Evolutionary conservation across 2,888 invertebrate genomes (phyloP).

Genomic region (Caenorhabditis zanzibari): DNA sequence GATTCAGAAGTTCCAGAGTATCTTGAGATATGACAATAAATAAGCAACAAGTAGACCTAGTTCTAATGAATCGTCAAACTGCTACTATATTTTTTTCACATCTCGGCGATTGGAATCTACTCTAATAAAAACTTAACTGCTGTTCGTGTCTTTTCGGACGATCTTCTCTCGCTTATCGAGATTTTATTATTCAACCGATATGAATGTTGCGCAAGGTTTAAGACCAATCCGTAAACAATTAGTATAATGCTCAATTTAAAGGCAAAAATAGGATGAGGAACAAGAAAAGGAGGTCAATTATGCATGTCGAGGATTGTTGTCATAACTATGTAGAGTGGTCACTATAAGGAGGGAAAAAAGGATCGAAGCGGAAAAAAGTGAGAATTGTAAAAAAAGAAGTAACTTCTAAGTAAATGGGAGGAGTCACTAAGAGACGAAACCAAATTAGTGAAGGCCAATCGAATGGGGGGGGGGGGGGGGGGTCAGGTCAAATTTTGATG

Average conservation of each 20-base stretch:
- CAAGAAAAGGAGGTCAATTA: conserved; percentile 50
- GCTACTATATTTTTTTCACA: conserved; percentile 21
- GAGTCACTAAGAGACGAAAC: conserved; percentile 34
- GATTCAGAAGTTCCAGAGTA: neutral
- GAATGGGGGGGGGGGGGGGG: too few species aligned
- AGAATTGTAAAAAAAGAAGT: conserved; percentile 48
- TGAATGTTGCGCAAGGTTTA: conserved; percentile 42
- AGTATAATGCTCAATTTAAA: conserved; percentile 2
- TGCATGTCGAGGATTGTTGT: conserved; percentile 40
- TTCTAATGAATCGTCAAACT: conserved; percentile 6
- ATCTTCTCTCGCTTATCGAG: conserved; percentile 47
- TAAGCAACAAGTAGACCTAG: conserved; percentile 10
- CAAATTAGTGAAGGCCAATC: conserved; percentile 53
- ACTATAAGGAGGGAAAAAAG: neutral
- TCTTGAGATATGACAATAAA: neutral
- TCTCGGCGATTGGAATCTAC: conserved; percentile 39
- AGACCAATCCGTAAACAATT: neutral
- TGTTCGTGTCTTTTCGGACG: conserved; percentile 21
- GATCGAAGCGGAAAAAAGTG: conserved; percentile 23
- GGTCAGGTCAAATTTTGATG: conserved; percentile 55
- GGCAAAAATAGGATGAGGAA: neutral
- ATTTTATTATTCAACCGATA: conserved; percentile 36
- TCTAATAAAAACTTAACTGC: conserved; percentile 39
- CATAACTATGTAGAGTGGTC: conserved; percentile 31
- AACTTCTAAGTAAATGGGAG: conserved; percentile 55